Evolutionary conservation across 2,888 invertebrate species (phyloP).

Genomic region (Limnephilus auricula): DNA sequence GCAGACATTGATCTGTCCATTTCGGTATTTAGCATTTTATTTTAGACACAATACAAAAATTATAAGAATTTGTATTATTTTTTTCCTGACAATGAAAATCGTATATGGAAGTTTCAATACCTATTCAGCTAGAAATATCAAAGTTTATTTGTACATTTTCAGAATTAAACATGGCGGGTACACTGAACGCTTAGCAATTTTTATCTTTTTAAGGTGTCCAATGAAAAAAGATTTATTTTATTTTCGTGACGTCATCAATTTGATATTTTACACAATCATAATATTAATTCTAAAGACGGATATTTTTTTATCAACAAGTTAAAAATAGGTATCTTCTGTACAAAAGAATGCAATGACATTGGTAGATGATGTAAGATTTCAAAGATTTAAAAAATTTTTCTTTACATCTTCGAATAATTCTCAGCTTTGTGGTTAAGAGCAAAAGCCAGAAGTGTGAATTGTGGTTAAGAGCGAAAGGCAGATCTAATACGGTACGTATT

Average conservation of each 20-base stretch:
- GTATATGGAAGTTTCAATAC: not conserved
- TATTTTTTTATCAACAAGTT: not conserved
- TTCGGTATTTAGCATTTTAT: not conserved
- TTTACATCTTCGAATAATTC: not conserved
- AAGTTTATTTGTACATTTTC: not conserved
- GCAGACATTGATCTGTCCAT: not conserved
- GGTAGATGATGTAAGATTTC: not conserved
- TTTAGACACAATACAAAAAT: not conserved
- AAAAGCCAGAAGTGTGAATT: not conserved
- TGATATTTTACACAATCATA: not conserved
- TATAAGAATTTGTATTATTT: not conserved
- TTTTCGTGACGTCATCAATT: not conserved
- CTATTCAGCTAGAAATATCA: not conserved
- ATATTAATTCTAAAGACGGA: not conserved
- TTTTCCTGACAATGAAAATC: not conserved
- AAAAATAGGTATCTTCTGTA: not conserved
- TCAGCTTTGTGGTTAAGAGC: constrained; percentile 12
- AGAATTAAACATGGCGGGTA: not conserved
- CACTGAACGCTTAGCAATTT: not conserved
- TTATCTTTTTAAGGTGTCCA: not conserved
- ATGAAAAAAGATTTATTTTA: not conserved
- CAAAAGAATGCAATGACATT: not conserved
- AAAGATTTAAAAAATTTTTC: not conserved
- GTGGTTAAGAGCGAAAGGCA: constrained; percentile 27
- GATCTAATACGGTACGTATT: constrained; percentile 41